Base-by-base conservation (phyloP, 2,113 vertebrate genomes). In the Corythoichthys haematopterus region DNA sequence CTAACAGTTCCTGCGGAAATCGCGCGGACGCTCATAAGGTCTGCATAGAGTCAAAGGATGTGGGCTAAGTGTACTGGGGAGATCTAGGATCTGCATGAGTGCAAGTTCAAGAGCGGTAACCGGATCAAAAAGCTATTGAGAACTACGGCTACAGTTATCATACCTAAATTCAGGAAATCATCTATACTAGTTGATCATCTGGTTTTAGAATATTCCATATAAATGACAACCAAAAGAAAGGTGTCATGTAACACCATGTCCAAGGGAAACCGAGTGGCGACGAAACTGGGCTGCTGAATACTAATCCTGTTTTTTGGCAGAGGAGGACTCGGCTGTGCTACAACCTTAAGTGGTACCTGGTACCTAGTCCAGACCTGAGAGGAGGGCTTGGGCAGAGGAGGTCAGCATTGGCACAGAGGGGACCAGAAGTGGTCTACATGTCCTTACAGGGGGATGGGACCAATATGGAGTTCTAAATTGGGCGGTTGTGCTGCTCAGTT, bases 1-100 rank as follows among this genome's bases (percentile, higher is more conserved):
- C 2, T 57, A 48, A 59, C 71, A 66, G 74, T 63, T 51, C 64
- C 67, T 65, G 68, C 68, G 8, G 71, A 79, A 50, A 77, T 2
- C 0, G n/a, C 33, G 64, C 73, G 59, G 78, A 71, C 69, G 68
- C 46, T 65, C 9, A 75, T 80, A 80, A 85, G 74, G 79, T 87
- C 87, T 90, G 88, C 89, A 89, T 89, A 89, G 85, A 84, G 88
- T 88, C 81, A 73, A 72, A 78, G 76, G 75, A 61, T 46, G 53
- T 78, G 70, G 74, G 73, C 71, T 77, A 74, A 78, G 77, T 65
- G 40, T 77, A 6, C 12, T 11, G 43, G 59, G 38, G 20, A 28
- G 40, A 13, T 75, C 79, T 67, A 76, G 71, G 61, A 65, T 83
- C 72, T 60, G 75, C 69, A 79, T 68, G 56, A 75, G 77, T 62